Evolutionary conservation across 2,113 vertebrate species (phyloP).

Genomic region (Phalacrocorax carbo): DNA sequence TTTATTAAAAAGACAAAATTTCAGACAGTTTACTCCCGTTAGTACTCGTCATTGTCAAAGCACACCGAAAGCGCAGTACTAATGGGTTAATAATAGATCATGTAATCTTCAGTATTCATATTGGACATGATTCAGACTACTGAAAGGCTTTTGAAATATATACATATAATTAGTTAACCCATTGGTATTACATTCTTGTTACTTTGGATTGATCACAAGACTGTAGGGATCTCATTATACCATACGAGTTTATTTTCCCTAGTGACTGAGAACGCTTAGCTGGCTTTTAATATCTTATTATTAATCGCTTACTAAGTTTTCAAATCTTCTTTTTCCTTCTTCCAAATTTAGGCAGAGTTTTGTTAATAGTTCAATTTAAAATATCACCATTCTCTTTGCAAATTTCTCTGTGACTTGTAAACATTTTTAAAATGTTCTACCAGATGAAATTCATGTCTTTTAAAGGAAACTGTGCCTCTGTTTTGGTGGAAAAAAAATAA

Average conservation of each 20-base stretch:
- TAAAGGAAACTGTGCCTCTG: constrained; percentile 62
- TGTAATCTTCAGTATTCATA: background rate
- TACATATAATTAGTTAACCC: constrained; percentile 66
- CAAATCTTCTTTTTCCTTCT: constrained; percentile 7
- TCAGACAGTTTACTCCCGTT: constrained; percentile 17
- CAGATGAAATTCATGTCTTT: constrained; percentile 71
- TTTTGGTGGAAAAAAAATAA: constrained; percentile 58
- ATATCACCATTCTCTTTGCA: constrained; percentile 17
- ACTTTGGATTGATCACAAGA: constrained; percentile 63
- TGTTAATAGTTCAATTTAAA: constrained; percentile 44
- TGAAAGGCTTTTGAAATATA: constrained; percentile 57
- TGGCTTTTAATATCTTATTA: constrained; percentile 60
- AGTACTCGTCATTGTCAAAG: background rate
- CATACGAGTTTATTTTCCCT: constrained; percentile 47
- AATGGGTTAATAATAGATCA: constrained; percentile 46
- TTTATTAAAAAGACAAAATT: constrained; percentile 57
- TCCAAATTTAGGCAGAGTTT: constrained; percentile 50
- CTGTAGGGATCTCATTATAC: constrained; percentile 67
- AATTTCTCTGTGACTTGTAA: constrained; percentile 61
- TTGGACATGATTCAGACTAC: constrained; percentile 44
- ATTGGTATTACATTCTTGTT: constrained; percentile 54
- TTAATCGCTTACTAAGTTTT: constrained; percentile 56
- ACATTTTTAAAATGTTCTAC: constrained; percentile 60
- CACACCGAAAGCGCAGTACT: background rate
- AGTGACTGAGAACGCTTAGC: constrained; percentile 43